Evolutionary conservation across 2,113 vertebrate genomes (phyloP), one percentile per base, ranked within the genome.

Genomic region (Prionailurus viverrinus): DNA sequence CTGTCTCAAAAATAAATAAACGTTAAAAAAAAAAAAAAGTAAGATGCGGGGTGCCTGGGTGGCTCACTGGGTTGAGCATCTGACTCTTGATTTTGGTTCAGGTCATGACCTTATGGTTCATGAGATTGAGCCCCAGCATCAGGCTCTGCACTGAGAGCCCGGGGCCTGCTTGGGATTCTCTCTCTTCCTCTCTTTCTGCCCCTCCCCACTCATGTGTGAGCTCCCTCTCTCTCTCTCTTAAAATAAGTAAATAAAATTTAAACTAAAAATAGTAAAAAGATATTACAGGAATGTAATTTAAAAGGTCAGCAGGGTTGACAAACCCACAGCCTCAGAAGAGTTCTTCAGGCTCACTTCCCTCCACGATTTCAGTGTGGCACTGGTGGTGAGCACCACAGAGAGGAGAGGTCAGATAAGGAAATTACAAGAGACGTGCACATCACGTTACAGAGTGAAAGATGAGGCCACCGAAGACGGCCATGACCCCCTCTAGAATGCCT

Each of bases 351-450:
- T 21, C 18, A n/a, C 9, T 65, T 33, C 12, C 10, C 2, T 27
- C 45, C 0, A 18, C 31, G n/a, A 25, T 0, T 12, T 39, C 3
- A 36, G 3, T 14, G 8, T 21, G 23, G 13, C 18, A 7, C 13
- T 89, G 82, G 18, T 7, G 25, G 0, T 29, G n/a, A 83, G 10
- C 7, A 63, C 4, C 29, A 19, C 61, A 39, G 53, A 23, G 31
- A 66, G 55, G 31, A 3, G 63, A 2, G 12, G 18, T 94, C 39
- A 27, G 0, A 10, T 3, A 7, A 58, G 8, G 19, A 69, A 82
- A 36, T 68, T 31, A 27, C 1, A 14, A 15, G 21, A 15, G 16
- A n/a, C 1, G 8, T 4, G 0, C 11, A 33, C 3, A 19, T 39
- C 55, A 16, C 7, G 14, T 33, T 23, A 13, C 85, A 51, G 31